Evolutionary conservation across 2,888 invertebrate species (phyloP).

Genomic region (Notodonta dromedarius): DNA sequence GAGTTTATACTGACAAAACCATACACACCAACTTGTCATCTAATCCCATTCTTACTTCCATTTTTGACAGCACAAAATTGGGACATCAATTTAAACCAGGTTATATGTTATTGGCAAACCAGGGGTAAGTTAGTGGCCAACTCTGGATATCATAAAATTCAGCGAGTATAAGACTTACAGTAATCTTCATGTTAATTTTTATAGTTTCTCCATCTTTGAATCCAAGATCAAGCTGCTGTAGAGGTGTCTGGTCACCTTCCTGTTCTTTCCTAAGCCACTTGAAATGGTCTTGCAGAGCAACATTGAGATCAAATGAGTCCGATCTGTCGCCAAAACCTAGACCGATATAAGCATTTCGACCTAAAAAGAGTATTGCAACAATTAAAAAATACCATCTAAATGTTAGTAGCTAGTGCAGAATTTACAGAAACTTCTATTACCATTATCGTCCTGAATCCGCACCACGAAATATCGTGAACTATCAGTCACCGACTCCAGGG

Average conservation of each 20-base stretch:
- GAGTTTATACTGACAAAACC: too few species aligned
- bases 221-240: slow-evolving; percentile 94
- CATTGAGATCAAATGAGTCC: slow-evolving; percentile 99
- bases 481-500: slow-evolving; percentile 98
- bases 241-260: slow-evolving; percentile 89
- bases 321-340: slow-evolving; percentile 98
- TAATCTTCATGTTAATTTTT: slow-evolving; percentile 99
- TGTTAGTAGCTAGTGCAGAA: not conserved
- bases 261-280: slow-evolving; percentile 96
- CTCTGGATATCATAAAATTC: too few species aligned
- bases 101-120: too few species aligned
- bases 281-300: slow-evolving; percentile 98
- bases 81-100: too few species aligned
- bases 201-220: slow-evolving; percentile 99
- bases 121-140: too few species aligned
- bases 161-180: slow-evolving; percentile 81
- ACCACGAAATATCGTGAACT: slow-evolving; percentile 99
- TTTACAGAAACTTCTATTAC: slow-evolving; percentile 64
- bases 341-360: slow-evolving; percentile 96
- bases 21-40: too few species aligned
- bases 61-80: too few species aligned
- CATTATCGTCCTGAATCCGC: slow-evolving; percentile 97
- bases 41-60: too few species aligned
- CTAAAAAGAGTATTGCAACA: slow-evolving; percentile 62
- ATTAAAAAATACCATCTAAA: not conserved